A percentile compares a stretch with the other conserved stretches of the same genome.
phyloP scores from a whole-genome alignment of 2,888 invertebrate genomes.

The Mesoligia furuncula region DNA sequence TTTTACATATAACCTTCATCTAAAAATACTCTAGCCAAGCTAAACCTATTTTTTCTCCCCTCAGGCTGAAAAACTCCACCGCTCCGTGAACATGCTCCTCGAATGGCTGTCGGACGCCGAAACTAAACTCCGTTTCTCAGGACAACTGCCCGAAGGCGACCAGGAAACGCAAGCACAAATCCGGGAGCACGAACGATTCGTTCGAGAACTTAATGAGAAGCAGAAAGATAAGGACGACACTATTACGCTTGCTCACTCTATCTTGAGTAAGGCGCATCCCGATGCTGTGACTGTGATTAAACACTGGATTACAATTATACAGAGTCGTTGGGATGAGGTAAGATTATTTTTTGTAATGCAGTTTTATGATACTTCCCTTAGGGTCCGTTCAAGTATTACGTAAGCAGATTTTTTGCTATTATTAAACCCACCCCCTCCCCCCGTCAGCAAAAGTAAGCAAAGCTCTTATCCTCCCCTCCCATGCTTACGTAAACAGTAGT shows the following conservation, averaged over 20 bases:
- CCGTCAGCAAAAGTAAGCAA: no score
- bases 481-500: no score
- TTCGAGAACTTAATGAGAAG: conserved; percentile 95
- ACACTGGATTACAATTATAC: conserved; percentile 99
- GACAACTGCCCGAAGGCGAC: conserved; percentile 97
- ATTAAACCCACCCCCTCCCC: no score
- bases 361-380: not conserved
- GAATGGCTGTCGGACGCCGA: conserved; percentile 99
- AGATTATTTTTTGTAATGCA: conserved; percentile 44
- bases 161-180: conserved; percentile 95
- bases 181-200: conserved; percentile 95
- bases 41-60: not conserved
- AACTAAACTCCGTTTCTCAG: conserved; percentile 97
- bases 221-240: conserved; percentile 96
- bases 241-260: conserved; percentile 95
- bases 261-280: conserved; percentile 98
- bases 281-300: conserved; percentile 99
- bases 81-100: conserved; percentile 97
- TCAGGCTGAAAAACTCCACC: conserved; percentile 97
- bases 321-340: conserved; percentile 98
- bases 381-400: no score
- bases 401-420: no score
- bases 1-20: not conserved
- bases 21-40: not conserved
- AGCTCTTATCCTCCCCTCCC: no score